phyloP scores from a whole-genome alignment of 1,140 invertebrate genomes.

The Palaemon carinicauda region DNA sequence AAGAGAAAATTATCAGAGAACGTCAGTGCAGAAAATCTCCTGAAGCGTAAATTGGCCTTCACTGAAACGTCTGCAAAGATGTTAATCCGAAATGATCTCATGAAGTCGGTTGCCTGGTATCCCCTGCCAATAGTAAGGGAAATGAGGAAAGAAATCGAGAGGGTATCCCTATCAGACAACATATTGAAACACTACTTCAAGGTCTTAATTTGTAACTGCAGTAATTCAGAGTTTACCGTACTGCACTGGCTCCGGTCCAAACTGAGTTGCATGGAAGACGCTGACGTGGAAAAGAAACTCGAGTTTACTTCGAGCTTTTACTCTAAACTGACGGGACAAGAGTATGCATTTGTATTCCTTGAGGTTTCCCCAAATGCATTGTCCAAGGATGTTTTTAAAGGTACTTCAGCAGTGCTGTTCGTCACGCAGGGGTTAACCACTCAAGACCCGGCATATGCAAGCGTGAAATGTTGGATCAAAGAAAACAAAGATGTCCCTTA shows the following conservation, averaged over 20 bases:
- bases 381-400: not conserved
- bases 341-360: slow-evolving; percentile 16
- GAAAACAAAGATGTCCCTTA: no score
- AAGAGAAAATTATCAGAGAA: not conserved
- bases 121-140: slow-evolving; percentile 4
- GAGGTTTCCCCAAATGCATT: not conserved
- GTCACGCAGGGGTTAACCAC: not conserved
- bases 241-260: slow-evolving; percentile 27
- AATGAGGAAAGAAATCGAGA: not conserved
- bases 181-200: slow-evolving; percentile 43
- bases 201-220: slow-evolving; percentile 22
- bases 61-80: not conserved
- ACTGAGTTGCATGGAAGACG: not conserved
- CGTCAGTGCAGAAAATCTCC: slow-evolving; percentile 15
- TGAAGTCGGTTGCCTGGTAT: slow-evolving; percentile 26
- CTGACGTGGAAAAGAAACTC: not conserved
- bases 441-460: no score
- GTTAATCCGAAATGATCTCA: not conserved
- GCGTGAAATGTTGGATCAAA: no score
- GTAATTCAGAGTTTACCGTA: not conserved
- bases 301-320: slow-evolving; percentile 11
- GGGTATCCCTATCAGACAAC: not conserved
- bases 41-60: not conserved
- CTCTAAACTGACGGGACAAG: slow-evolving; percentile 20
- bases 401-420: slow-evolving; percentile 31